Conservation (phyloP, 1,140 invertebrate species). For the Lithobius niger region DNA sequence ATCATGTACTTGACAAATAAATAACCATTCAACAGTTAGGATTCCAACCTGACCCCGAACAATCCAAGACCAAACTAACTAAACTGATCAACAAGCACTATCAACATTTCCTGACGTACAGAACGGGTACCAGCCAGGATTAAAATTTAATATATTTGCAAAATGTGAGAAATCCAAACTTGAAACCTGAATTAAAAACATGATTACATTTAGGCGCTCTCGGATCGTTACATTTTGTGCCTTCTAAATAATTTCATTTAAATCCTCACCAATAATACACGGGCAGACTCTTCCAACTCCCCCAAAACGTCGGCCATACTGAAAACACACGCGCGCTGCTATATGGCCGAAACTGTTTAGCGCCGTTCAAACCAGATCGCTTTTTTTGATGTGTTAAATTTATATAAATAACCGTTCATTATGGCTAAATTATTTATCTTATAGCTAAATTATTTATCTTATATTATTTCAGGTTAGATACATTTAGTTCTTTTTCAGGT, state of each 20-base stretch:
- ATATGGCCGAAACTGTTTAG: no score
- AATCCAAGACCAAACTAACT: no score
- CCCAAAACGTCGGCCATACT: constrained; percentile 3
- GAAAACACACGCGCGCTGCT: background rate
- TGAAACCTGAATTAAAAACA: background rate
- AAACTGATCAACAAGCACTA: background rate
- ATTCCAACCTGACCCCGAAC: no score
- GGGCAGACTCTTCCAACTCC: constrained; percentile 49
- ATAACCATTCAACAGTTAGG: no score
- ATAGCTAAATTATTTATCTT: no score
- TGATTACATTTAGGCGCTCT: background rate
- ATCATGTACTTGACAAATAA: no score
- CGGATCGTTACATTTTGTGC: background rate
- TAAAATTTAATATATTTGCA: background rate
- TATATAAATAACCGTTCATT: no score
- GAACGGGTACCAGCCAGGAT: background rate
- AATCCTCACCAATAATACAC: constrained; percentile 48
- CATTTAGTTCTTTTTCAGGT: no score
- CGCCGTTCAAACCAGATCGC: no score
- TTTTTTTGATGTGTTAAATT: no score
- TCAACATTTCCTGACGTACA: background rate
- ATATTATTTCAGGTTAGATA: no score
- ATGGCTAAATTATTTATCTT: no score
- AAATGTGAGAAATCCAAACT: background rate
- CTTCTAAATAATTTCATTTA: background rate